phyloP scores from a whole-genome alignment of 2,888 invertebrate species.

The Nemurella pictetii region DNA sequence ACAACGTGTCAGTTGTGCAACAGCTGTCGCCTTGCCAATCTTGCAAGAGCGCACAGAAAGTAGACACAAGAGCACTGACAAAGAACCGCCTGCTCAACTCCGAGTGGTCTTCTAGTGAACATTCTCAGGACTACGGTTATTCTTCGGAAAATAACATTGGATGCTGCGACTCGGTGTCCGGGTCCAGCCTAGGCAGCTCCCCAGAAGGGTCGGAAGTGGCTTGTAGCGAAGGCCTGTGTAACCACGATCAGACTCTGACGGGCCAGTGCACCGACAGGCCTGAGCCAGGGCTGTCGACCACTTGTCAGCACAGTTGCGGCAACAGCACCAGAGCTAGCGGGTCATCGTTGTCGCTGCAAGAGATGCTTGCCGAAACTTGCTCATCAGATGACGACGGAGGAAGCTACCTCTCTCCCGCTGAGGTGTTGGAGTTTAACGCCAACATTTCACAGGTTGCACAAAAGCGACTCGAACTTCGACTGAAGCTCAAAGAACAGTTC shows the following conservation, averaged over 20 bases:
- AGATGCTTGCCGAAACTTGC: slow-evolving; percentile 82
- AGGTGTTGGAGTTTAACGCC: slow-evolving; percentile 83
- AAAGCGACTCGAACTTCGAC: slow-evolving; percentile 79
- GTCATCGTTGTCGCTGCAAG: slow-evolving; percentile 58
- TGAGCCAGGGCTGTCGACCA: background rate
- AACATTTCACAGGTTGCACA: slow-evolving; percentile 75
- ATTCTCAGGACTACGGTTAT: slow-evolving; percentile 84
- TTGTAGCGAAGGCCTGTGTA: slow-evolving; percentile 86
- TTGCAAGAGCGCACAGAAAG: slow-evolving; percentile 39
- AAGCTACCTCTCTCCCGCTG: slow-evolving; percentile 85
- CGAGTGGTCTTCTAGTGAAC: slow-evolving; percentile 66
- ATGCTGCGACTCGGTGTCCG: slow-evolving; percentile 66
- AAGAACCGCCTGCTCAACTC: slow-evolving; percentile 49
- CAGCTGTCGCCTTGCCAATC: slow-evolving; percentile 40
- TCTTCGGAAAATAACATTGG: slow-evolving; percentile 82
- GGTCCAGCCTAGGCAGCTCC: slow-evolving; percentile 79
- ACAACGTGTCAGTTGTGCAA: background rate
- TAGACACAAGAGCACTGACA: background rate
- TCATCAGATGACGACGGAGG: slow-evolving; percentile 73
- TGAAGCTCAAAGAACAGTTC: slow-evolving; percentile 80
- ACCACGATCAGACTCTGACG: slow-evolving; percentile 59
- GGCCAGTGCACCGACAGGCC: background rate
- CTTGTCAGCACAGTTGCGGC: background rate
- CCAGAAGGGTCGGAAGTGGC: slow-evolving; percentile 90
- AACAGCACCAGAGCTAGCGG: slow-evolving; percentile 13